Evolutionary conservation across 1,140 invertebrate genomes (phyloP).

Genomic region (Hylyphantes graminicola): DNA sequence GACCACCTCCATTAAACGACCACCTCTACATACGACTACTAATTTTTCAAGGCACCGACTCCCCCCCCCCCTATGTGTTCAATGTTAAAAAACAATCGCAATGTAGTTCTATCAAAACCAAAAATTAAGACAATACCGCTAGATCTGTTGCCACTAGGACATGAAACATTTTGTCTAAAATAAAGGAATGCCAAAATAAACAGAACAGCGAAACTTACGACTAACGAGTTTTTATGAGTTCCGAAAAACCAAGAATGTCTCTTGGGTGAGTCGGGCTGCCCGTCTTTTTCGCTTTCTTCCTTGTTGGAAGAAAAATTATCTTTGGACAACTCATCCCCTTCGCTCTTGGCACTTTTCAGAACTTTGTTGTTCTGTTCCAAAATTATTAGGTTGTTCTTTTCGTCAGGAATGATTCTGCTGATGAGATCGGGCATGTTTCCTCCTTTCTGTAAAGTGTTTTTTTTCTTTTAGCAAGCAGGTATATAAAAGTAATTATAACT

Average conservation of each 20-base stretch:
- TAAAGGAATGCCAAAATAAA: too few relatives aligned
- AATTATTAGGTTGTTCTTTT: constrained; percentile 44
- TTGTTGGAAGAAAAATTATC: constrained; percentile 45
- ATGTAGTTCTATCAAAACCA: background rate
- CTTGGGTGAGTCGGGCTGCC: constrained; percentile 34
- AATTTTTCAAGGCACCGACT: too few relatives aligned
- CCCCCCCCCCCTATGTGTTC: too few relatives aligned
- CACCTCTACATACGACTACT: too few relatives aligned
- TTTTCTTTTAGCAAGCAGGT: too few relatives aligned
- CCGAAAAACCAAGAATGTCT: constrained; percentile 55
- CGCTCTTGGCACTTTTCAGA: constrained; percentile 34
- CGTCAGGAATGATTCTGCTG: constrained; percentile 36
- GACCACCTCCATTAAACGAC: too few relatives aligned
- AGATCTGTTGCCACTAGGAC: too few relatives aligned
- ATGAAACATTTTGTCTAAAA: too few relatives aligned
- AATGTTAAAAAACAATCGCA: too few relatives aligned
- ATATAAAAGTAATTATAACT: too few relatives aligned
- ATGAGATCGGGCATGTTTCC: constrained; percentile 51
- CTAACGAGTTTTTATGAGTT: constrained; percentile 51
- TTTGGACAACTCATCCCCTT: constrained; percentile 43
- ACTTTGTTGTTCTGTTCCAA: constrained; percentile 16
- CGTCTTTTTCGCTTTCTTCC: constrained; percentile 21
- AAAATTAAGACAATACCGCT: constrained; percentile 1
- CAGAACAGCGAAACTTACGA: constrained; percentile 17
- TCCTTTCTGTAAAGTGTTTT: background rate